A percentile compares a stretch with the other conserved stretches of the same genome.
phyloP scores from a whole-genome alignment of 2,113 vertebrate species.

The Carassius auratus region DNA sequence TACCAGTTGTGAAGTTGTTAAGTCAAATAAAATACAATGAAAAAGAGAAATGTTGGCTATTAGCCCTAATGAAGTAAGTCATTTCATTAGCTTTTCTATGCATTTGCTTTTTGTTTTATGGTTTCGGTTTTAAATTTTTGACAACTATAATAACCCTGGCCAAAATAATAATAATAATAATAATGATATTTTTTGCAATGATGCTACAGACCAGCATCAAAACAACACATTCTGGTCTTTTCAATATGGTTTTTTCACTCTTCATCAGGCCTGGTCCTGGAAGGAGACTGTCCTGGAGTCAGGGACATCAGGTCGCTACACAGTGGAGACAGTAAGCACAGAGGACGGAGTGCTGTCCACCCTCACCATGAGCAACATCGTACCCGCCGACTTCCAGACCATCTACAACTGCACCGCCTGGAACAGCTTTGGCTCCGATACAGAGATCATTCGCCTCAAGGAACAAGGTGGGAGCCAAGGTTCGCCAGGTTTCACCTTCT shows the following conservation, averaged over 20 bases:
- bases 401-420: slow-evolving; percentile 99
- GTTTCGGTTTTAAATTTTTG: no score
- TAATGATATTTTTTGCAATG: no score
- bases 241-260: not conserved
- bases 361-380: slow-evolving; percentile 96
- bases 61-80: no score
- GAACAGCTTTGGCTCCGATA: slow-evolving; percentile 99
- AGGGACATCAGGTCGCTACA: slow-evolving; percentile 94
- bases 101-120: no score
- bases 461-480: slow-evolving; percentile 96
- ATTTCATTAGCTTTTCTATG: no score
- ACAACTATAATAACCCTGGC: no score
- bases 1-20: not conserved
- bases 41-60: no score
- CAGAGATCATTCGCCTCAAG: slow-evolving; percentile 97
- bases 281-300: slow-evolving; percentile 98
- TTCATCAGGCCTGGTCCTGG: slow-evolving; percentile 96
- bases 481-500: slow-evolving; percentile 77
- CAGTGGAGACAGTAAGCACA: slow-evolving; percentile 94
- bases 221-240: not conserved
- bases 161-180: no score
- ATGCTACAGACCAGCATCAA: not conserved
- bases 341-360: slow-evolving; percentile 97
- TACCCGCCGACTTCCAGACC: slow-evolving; percentile 96
- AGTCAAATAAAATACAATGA: not conserved